phyloP scores from a whole-genome alignment of 2,888 invertebrate genomes.

The Leuctra nigra region DNA sequence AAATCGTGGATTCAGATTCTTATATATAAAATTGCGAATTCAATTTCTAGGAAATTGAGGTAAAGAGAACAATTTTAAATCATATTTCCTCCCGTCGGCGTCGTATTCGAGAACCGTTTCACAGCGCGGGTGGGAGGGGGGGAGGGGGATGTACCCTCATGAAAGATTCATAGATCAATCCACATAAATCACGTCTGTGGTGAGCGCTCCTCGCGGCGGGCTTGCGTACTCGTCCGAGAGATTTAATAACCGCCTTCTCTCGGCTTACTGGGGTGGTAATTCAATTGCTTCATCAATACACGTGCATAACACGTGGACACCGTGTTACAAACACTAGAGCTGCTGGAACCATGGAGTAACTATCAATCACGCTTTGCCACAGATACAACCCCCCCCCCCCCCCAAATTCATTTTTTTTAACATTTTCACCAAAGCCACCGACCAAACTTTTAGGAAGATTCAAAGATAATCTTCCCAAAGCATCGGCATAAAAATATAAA shows the following conservation, averaged over 20 bases:
- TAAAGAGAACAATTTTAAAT: slow-evolving; percentile 12
- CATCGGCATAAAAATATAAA: no score
- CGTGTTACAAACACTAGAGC: no score
- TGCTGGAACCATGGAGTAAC: no score
- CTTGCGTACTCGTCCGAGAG: not conserved
- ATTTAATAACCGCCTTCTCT: slow-evolving; percentile 17
- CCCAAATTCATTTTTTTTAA: no score
- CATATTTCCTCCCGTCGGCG: slow-evolving; percentile 13
- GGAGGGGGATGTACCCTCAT: no score
- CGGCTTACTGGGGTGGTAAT: not conserved
- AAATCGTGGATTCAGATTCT: not conserved
- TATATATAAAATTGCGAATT: not conserved
- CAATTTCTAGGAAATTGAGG: slow-evolving; percentile 13
- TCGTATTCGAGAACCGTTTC: no score
- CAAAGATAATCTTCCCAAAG: no score
- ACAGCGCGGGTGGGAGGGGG: no score
- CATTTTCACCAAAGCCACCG: no score
- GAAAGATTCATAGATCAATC: slow-evolving; percentile 26
- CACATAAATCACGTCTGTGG: slow-evolving; percentile 25
- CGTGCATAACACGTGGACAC: not conserved
- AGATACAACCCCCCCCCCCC: no score
- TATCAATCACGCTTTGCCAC: not conserved
- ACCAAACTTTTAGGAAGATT: no score
- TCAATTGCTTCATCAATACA: slow-evolving; percentile 26
- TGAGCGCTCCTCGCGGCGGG: not conserved